These are phyloP conservation scores for Megalopta genalis DNA, from an alignment of 1,140 invertebrate species.

Conservation along the genomic window DNA sequence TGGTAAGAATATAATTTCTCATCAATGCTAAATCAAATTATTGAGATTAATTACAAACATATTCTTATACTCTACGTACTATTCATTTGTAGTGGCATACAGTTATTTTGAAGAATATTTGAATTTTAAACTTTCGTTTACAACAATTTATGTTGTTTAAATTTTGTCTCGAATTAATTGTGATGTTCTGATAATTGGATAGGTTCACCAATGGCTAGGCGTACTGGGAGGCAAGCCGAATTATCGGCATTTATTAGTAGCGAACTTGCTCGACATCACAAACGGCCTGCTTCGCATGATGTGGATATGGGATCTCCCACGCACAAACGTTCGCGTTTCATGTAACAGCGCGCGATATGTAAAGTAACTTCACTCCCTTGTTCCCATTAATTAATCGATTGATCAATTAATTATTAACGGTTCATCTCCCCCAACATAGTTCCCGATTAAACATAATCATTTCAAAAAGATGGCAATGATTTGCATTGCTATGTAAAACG, in stretches of 20 bases:
- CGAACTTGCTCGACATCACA: constrained; percentile 88
- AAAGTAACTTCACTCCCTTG: constrained; percentile 71
- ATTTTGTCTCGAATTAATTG: background rate
- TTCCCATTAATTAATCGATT: constrained; percentile 66
- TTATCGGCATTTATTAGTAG: constrained; percentile 88
- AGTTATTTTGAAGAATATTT: background rate
- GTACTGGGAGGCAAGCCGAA: constrained; percentile 81
- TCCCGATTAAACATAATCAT: constrained; percentile 58
- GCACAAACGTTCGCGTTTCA: constrained; percentile 83
- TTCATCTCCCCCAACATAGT: constrained; percentile 59
- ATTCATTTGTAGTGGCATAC: background rate
- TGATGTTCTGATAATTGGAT: constrained; percentile 34
- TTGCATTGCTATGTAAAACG: constrained; percentile 51
- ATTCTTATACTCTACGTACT: background rate
- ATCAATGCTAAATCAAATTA: background rate
- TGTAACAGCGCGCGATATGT: constrained; percentile 81
- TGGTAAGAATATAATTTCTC: constrained; percentile 68
- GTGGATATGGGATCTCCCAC: constrained; percentile 86
- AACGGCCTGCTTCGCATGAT: constrained; percentile 85
- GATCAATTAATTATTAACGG: constrained; percentile 62
- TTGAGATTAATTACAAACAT: background rate
- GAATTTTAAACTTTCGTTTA: background rate
- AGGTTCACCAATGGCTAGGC: constrained; percentile 75
- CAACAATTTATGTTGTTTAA: background rate
- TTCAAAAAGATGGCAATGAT: constrained; percentile 48